Conservation (phyloP, 2,797 vertebrate species). For the Macroramphosus scolopax region DNA sequence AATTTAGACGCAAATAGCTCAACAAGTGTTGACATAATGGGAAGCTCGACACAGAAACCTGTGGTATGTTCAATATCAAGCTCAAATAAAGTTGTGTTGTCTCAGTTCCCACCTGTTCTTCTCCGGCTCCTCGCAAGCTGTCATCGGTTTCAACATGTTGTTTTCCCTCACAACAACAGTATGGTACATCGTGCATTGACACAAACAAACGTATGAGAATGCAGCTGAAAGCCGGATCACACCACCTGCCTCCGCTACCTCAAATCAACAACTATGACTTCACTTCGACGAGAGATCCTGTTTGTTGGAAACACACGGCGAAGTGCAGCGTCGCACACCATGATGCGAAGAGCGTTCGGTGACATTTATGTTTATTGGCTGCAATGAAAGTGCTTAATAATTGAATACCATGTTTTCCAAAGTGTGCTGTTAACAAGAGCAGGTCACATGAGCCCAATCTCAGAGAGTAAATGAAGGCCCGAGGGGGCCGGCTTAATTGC, state of each 20-base stretch:
- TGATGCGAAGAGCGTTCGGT: conserved; percentile 45
- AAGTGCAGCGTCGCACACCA: conserved; percentile 34
- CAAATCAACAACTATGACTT: no score
- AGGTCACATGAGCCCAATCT: conserved; percentile 63
- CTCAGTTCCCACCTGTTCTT: conserved; percentile 23
- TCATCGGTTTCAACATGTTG: conserved; percentile 2
- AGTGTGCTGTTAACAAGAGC: conserved; percentile 55
- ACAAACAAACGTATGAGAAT: no score
- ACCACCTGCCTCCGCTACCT: no score
- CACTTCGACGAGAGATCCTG: no score
- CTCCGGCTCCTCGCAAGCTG: conserved; percentile 5
- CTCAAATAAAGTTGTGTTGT: conserved; percentile 33
- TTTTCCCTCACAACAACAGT: conserved; percentile 5
- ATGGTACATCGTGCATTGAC: conserved; percentile 6
- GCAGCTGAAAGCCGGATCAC: no score
- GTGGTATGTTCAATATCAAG: no score
- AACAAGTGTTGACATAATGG: no score
- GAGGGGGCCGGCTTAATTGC: conserved; percentile 68
- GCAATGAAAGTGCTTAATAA: conserved; percentile 48
- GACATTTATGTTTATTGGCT: conserved; percentile 44
- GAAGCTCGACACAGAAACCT: no score
- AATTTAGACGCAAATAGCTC: no score
- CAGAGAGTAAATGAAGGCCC: conserved; percentile 68
- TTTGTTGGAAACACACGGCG: conserved; percentile 1
- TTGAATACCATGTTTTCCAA: conserved; percentile 61